Evolutionary conservation across 1,140 invertebrate species (phyloP), one percentile per base, ranked within the genome.

Genomic region (Aleiodes sp.): DNA sequence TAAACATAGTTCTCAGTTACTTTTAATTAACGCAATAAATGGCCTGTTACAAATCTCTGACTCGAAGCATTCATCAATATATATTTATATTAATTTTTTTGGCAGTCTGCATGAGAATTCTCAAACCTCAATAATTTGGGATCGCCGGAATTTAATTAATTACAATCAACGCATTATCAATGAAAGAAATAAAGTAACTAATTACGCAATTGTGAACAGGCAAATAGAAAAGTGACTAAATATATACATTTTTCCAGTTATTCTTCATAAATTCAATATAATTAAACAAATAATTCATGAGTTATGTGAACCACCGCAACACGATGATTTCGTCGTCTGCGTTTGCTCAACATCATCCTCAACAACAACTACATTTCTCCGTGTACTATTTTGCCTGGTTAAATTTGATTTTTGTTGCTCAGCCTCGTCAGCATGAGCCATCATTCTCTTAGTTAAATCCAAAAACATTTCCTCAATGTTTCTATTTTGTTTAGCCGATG

Each of bases 391-490:
- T 66, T 84, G 85, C 46, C 87, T 82, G n/a, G 82, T 86, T 31
- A 89, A 74, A 4, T 81, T 81, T 2, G 84, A 86, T 26, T 75
- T 71, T 28, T 84, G 84, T 72, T 87, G 82, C 37, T 85, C 82
- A 14, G 83, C 82, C 75, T 86, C 83, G 65, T 87, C 86, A 10
- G 85, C 86, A 68, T 85, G 84, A 28, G 86, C 80, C 52, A 92
- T 87, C 91, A 92, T 92, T 52, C 88, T 81, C 60, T 91, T 90
- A 16, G 93, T 94, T 56, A 99, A 84, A 73, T 96, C 92, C 41
- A 97, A 81, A 84, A 99, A 99, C 80, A 99, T 87, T 74, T 98
- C 96, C 79, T 98, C 94, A 19, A 99, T 94, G 26, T 95, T 94
- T 83, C 93, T 89, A 82, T 98, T 98, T 21, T 93, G 82, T 87